phyloP scores from a whole-genome alignment of 1,140 invertebrate species.

The Delia radicum region DNA sequence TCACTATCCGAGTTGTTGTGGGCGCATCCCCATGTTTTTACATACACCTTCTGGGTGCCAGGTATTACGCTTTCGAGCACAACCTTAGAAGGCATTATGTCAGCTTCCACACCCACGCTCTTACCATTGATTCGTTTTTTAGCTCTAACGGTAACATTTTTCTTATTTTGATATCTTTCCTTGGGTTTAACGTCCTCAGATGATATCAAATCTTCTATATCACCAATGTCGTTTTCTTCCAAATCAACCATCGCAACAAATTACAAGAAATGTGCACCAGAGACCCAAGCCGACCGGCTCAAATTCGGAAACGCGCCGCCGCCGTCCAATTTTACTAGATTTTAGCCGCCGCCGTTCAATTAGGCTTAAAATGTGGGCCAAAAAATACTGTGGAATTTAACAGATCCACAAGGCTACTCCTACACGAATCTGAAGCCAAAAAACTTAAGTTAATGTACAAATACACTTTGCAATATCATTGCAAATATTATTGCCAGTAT shows the following conservation, averaged over 20 bases:
- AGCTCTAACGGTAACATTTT: conserved; percentile 65
- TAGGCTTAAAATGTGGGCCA: no score
- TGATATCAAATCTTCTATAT: conserved; percentile 80
- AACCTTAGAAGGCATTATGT: conserved; percentile 31
- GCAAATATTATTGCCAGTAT: no score
- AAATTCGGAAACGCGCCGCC: no score
- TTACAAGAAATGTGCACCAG: no score
- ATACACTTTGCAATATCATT: no score
- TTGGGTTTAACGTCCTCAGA: conserved; percentile 76
- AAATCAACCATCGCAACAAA: conserved; percentile 23
- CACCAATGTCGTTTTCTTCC: conserved; percentile 50
- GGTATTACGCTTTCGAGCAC: conserved; percentile 68
- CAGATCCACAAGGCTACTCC: no score
- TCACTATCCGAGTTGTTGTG: conserved; percentile 96
- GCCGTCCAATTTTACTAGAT: no score
- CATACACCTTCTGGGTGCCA: conserved; percentile 88
- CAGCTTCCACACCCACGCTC: conserved; percentile 21
- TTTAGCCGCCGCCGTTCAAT: no score
- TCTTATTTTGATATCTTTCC: conserved; percentile 69
- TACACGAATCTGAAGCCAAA: no score
- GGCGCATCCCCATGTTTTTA: conserved; percentile 97
- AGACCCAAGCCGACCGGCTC: no score
- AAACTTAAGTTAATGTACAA: no score
- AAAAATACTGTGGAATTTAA: no score
- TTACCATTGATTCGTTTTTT: conserved; percentile 57